phyloP scores from a whole-genome alignment of 2,888 invertebrate species.

The Pseudococcus jackbeardsleyi region DNA sequence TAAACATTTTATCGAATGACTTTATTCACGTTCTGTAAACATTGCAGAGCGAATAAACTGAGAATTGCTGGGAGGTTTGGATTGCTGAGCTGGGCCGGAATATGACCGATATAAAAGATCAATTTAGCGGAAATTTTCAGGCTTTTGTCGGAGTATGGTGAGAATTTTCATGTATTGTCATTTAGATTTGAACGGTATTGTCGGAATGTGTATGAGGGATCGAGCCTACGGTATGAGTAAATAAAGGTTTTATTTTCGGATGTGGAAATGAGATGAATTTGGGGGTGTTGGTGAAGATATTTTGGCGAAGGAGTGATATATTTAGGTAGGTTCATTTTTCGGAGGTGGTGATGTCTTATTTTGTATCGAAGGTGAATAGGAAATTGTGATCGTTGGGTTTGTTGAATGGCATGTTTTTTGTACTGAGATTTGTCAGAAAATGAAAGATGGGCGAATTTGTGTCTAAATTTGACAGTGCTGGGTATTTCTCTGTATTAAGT shows the following conservation, averaged over 20 bases:
- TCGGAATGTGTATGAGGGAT: background rate
- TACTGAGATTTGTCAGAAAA: background rate
- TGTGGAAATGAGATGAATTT: conserved; percentile 9
- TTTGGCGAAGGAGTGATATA: background rate
- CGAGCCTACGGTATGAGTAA: background rate
- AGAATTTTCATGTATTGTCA: conserved; percentile 1
- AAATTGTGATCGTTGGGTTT: background rate
- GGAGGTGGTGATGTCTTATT: background rate
- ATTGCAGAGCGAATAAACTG: background rate
- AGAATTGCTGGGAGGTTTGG: too few relatives aligned
- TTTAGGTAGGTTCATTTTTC: background rate
- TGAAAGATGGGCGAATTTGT: background rate
- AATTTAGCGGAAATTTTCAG: conserved; percentile 15
- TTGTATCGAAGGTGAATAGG: background rate
- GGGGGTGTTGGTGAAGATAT: conserved; percentile 8
- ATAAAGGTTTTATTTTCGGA: background rate
- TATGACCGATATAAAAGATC: conserved; percentile 1
- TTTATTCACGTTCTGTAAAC: conserved; percentile 60
- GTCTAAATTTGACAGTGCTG: background rate
- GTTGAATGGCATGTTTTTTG: background rate
- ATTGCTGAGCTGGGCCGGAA: background rate
- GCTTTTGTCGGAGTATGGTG: background rate
- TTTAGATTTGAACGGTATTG: background rate
- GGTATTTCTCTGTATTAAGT: too few relatives aligned
- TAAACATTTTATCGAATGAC: conserved; percentile 59